A percentile compares a stretch with the other conserved stretches of the same genome.
phyloP scores from a whole-genome alignment of 2,797 vertebrate species.

The Chanos chanos region DNA sequence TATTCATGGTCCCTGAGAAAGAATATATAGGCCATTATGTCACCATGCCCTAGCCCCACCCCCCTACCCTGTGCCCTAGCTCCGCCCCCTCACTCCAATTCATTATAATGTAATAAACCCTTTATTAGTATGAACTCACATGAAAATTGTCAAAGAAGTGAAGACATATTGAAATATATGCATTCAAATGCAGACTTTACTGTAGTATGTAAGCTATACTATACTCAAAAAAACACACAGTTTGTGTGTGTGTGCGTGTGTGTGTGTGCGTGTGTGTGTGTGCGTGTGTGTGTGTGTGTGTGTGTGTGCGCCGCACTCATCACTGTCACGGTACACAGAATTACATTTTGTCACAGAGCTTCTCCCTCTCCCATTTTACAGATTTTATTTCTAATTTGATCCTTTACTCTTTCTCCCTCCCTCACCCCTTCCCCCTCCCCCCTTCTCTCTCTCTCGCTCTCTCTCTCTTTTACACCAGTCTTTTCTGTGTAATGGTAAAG shows the following conservation, averaged over 20 bases:
- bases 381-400: neutral
- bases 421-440: neutral
- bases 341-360: too few species aligned
- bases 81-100: too few species aligned
- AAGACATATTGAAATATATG: too few species aligned
- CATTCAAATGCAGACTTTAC: too few species aligned
- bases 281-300: neutral
- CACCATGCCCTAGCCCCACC: constrained; percentile 3
- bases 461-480: neutral
- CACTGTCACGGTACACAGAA: too few species aligned
- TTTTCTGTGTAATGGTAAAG: neutral
- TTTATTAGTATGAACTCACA: too few species aligned
- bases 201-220: too few species aligned
- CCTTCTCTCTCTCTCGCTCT: neutral
- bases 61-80: too few species aligned
- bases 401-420: neutral
- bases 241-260: neutral
- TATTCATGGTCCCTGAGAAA: constrained; percentile 16
- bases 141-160: too few species aligned
- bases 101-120: too few species aligned
- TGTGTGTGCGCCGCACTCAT: too few species aligned
- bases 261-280: neutral
- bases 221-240: too few species aligned
- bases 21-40: constrained; percentile 8
- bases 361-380: neutral